Base-by-base conservation (phyloP, 1,140 invertebrate species). In the Colletes latitarsis region DNA sequence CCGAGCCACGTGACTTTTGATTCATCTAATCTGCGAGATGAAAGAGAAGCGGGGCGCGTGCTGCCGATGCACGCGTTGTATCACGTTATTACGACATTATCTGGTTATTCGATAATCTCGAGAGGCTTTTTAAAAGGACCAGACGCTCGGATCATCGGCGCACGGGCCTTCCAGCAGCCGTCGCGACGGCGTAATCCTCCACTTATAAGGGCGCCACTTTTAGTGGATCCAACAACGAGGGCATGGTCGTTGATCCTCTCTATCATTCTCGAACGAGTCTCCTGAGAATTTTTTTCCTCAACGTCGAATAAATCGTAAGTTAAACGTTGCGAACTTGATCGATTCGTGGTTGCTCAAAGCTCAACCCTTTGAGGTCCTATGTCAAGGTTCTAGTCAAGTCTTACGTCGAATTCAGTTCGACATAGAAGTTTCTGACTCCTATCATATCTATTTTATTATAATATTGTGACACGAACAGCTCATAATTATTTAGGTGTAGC, bases 101-200 rank as follows among this genome's bases (percentile, higher is more conserved):
- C 83, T 82, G 19, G 14, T 64, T 52, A 55, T 39, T 46, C n/a
- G 30, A 60, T 86, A 86, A 86, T 82, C 64, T 77, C 62, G 73
- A 85, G 80, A 72, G 67, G 70, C 66, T 78, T 74, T 70, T 85
- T 85, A 78, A 68, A 82, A 79, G 41, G 68, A 58, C 77, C 84
- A 87, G 77, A 87, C 60, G 67, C 76, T 49, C 21, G n/a, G 57
- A 67, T 76, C 21, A 69, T 73, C 52, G 64, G 21, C 74, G 74
- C 82, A 86, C 85, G 81, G 82, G 77, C 55, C 67, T 81, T 62
- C 58, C 74, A 69, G 49, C 68, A 63, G 74, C 58, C 75, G 60
- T 71, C 80, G 73, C 76, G 81, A 79, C 81, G 64, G 49, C 39
- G 62, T 66, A 67, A 64, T 72, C 70, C 58, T 69, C 81, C 74